Conservation (phyloP, 1,140 invertebrate genomes). For the Amyelois transitella region DNA sequence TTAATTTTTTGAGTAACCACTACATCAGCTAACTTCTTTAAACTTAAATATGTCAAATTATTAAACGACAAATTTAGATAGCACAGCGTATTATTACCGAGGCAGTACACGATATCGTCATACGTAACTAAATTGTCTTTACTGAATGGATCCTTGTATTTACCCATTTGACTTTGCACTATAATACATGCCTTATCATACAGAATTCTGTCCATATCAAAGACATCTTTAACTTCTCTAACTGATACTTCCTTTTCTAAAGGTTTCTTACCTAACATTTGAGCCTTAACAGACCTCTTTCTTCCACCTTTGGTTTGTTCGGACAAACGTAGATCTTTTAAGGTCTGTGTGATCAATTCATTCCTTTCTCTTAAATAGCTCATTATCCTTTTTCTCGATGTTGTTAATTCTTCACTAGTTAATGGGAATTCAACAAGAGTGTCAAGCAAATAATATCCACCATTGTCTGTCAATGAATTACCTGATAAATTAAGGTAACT, state of each 20-base stretch:
- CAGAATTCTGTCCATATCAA: conserved; percentile 19
- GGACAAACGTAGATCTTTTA: conserved; percentile 26
- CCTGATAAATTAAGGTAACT: conserved; percentile 44
- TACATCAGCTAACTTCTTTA: conserved; percentile 35
- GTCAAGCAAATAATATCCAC: conserved; percentile 29
- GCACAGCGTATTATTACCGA: conserved; percentile 38
- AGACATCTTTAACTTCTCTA: conserved; percentile 18
- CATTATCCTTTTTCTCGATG: conserved; percentile 24
- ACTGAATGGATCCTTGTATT: conserved; percentile 39
- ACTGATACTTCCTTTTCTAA: conserved; percentile 29
- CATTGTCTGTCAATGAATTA: conserved; percentile 43
- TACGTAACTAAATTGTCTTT: conserved; percentile 19
- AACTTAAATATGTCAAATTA: conserved; percentile 30
- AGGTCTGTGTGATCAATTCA: conserved; percentile 16
- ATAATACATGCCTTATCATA: conserved; percentile 34
- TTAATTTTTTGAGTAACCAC: conserved; percentile 28
- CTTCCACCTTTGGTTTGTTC: conserved; percentile 26
- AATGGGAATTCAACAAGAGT: conserved; percentile 31
- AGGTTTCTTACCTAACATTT: conserved; percentile 19
- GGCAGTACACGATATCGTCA: conserved; percentile 27
- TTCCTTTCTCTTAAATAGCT: conserved; percentile 34
- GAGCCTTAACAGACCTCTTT: conserved; percentile 20
- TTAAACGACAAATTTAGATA: conserved; percentile 52
- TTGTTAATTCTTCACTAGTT: conserved; percentile 25
- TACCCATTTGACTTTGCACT: conserved; percentile 27